Conservation (phyloP, 1,140 invertebrate species). For the Subanguina moxae region DNA sequence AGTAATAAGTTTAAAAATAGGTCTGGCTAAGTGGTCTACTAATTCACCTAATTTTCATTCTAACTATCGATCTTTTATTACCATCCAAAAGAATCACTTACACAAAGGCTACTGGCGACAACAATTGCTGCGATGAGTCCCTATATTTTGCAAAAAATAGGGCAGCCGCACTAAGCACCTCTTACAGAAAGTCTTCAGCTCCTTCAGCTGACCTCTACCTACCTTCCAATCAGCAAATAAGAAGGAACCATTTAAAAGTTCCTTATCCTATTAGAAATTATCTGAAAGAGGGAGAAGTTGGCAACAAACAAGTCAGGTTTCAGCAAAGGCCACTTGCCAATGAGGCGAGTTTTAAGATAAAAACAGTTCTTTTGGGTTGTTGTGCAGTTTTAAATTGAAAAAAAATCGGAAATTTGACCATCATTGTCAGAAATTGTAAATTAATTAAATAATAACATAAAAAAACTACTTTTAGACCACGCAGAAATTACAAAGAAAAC, state of each 20-base stretch:
- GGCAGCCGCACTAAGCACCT: neutral
- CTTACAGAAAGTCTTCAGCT: neutral
- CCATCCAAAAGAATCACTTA: constrained; percentile 5
- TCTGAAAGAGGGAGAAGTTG: neutral
- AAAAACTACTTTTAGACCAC: too few relatives aligned
- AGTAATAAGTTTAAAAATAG: neutral
- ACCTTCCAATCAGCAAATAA: neutral
- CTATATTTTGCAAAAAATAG: neutral
- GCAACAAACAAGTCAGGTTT: neutral
- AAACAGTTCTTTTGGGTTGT: too few relatives aligned
- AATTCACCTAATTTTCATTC: constrained; percentile 5
- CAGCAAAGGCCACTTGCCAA: neutral
- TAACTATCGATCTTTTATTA: constrained; percentile 10
- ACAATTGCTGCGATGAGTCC: too few relatives aligned
- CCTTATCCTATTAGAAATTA: neutral
- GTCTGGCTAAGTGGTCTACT: constrained; percentile 5
- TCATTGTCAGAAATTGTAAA: too few relatives aligned
- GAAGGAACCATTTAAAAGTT: neutral
- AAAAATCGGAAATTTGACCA: too few relatives aligned
- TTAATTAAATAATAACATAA: too few relatives aligned
- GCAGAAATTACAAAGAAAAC: too few relatives aligned
- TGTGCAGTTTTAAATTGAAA: too few relatives aligned
- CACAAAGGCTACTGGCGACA: neutral
- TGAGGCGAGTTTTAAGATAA: too few relatives aligned
- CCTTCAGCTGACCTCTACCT: neutral